These are phyloP conservation scores for Macrostomum lignano DNA, from an alignment of 1,140 invertebrate species.

Conservation along the genomic window DNA sequence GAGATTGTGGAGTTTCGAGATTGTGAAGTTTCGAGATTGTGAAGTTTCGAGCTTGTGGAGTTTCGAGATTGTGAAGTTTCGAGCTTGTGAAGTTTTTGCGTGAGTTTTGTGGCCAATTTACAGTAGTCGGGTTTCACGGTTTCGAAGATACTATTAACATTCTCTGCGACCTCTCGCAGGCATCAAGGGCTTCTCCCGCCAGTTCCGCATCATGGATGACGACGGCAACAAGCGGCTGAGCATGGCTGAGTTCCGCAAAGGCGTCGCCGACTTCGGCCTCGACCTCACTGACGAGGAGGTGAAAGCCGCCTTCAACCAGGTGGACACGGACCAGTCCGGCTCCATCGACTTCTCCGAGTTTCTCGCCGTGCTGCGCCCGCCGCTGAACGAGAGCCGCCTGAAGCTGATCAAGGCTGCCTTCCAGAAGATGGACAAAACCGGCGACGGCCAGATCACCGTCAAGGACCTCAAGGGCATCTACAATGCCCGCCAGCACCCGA, in stretches of 20 bases:
- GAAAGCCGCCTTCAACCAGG: constrained; percentile 37
- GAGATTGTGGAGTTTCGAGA: no score
- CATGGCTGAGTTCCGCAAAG: constrained; percentile 47
- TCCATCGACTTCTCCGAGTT: constrained; percentile 57
- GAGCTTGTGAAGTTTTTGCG: no score
- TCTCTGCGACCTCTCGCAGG: no score
- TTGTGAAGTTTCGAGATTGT: no score
- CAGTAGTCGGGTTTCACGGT: no score
- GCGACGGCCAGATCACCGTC: constrained; percentile 13
- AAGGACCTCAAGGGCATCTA: constrained; percentile 5
- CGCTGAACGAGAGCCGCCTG: constrained; percentile 10
- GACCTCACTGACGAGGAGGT: constrained; percentile 33
- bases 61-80: no score
- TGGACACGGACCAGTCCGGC: constrained; percentile 50
- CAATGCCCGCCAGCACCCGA: constrained; percentile 32
- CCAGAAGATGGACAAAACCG: constrained; percentile 13
- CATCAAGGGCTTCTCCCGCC: no score
- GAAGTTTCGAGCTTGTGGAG: no score
- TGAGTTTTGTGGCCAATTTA: no score
- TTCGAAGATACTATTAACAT: no score
- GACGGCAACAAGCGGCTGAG: constrained; percentile 54
- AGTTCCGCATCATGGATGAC: constrained; percentile 68
- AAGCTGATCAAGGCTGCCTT: constrained; percentile 15
- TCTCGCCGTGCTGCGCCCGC: constrained; percentile 38
- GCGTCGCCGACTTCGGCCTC: constrained; percentile 44